Base-by-base conservation (phyloP, 1,140 invertebrate species). In the Penaeus indicus region DNA sequence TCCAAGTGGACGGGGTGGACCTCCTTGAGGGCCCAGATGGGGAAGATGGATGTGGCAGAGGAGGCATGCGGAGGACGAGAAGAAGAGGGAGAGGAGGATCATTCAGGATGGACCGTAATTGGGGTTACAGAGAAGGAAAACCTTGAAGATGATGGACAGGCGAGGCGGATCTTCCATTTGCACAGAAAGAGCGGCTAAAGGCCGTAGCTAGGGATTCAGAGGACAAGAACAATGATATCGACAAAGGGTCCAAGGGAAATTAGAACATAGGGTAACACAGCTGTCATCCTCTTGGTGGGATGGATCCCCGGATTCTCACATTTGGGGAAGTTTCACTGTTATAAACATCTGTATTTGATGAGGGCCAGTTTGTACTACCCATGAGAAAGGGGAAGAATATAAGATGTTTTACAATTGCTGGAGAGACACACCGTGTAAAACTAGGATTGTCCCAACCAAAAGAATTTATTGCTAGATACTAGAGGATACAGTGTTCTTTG, bases 401-500 rank as follows among this genome's bases (percentile, higher is more conserved):
- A 86, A 90, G 32, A 91, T 92, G 85, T n/a, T 90, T 92, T 64
- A 91, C 92, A 83, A 92, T 94, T 88, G 91, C 94, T 91, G 93
- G 93, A 72, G 92, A 93, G 75, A 91, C 92, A 62, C 94, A 93
- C 91, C 94, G 95, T 88, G 96, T 99, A 60, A 94, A 96, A 91
- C 96, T 99, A 89, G 98, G 98, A n/a, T n/a, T 62, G 96, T 96
- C 32, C 98, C 98, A 0, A 98, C n/a, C 97, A 0, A 94, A 97
- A 83, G 98, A 99, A 92, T 93, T 99, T 1, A 97, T n/a, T 96
- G 90, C 95, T 99, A 47, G 97, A 99, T 92, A 96, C 96, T 27
- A 94, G 94, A 60, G 96, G 95, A 94, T 98, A 97, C 96, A 97
- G 92, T 97, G 97, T 96, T 96, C 91, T 99, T 99, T 93, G 98